phyloP scores from a whole-genome alignment of 2,113 vertebrate genomes.

The Brachirus orientalis region DNA sequence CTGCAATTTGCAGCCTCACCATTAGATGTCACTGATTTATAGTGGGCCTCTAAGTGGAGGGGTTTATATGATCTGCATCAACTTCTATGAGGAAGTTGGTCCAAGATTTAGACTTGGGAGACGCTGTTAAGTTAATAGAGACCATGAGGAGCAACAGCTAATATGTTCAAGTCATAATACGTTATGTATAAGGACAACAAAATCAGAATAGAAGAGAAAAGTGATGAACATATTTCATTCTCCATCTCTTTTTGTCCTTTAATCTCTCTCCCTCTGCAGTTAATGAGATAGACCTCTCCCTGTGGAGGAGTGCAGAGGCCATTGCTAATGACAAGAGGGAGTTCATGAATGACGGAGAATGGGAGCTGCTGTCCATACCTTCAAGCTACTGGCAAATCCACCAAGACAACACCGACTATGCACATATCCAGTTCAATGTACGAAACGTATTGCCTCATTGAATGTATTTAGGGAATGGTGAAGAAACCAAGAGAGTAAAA shows the following conservation, averaged over 20 bases:
- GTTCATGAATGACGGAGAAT: conserved; percentile 87
- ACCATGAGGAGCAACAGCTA: too few species aligned
- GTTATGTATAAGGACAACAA: too few species aligned
- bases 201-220: too few species aligned
- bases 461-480: neutral
- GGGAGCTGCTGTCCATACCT: conserved; percentile 88
- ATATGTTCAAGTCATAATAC: too few species aligned
- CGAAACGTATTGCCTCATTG: neutral
- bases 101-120: too few species aligned
- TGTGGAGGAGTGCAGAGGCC: conserved; percentile 83
- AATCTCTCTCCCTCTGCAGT: conserved; percentile 69
- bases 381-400: conserved; percentile 77
- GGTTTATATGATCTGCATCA: too few species aligned
- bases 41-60: too few species aligned
- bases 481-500: too few species aligned
- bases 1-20: too few species aligned
- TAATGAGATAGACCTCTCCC: conserved; percentile 85
- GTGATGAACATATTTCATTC: neutral
- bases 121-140: too few species aligned
- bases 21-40: too few species aligned
- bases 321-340: conserved; percentile 79
- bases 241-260: neutral
- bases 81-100: too few species aligned
- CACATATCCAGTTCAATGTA: conserved; percentile 89
- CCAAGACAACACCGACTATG: conserved; percentile 78